A percentile compares a stretch with the other conserved stretches of the same genome.
Evolutionary conservation across 2,113 vertebrate genomes (phyloP).

Genomic region (Chamaea fasciata): DNA sequence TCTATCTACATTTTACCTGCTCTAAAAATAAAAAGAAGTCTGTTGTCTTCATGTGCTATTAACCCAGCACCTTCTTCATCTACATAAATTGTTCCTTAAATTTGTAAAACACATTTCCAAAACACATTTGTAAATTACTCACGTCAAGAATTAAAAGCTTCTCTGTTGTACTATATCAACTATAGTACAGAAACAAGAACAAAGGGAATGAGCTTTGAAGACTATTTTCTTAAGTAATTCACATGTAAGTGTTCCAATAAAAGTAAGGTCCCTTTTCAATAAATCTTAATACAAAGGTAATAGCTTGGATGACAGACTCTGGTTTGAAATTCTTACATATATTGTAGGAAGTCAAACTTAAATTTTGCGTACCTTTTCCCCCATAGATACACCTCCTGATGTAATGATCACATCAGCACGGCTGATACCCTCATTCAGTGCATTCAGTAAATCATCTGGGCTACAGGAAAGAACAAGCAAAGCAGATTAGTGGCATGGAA

Average conservation of each 20-base stretch:
- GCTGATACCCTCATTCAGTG: constrained; percentile 98
- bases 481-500: constrained; percentile 41
- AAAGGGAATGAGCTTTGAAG: background rate
- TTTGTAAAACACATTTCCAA: background rate
- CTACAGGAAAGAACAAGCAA: constrained; percentile 74
- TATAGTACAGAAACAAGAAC: background rate
- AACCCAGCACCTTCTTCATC: background rate
- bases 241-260: background rate
- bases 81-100: background rate
- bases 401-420: constrained; percentile 99
- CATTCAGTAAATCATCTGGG: constrained; percentile 98
- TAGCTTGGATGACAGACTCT: background rate
- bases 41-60: background rate
- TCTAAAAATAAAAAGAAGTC: background rate
- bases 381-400: constrained; percentile 98
- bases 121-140: background rate
- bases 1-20: background rate
- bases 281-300: background rate
- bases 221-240: background rate
- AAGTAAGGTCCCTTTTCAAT: background rate
- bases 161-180: background rate
- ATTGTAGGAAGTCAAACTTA: background rate
- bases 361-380: constrained; percentile 88
- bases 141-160: background rate
- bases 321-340: background rate